Evolutionary conservation across 2,888 invertebrate genomes (phyloP), one percentile per base, ranked within the genome.

Genomic region (Dicyrtoma fusca): DNA sequence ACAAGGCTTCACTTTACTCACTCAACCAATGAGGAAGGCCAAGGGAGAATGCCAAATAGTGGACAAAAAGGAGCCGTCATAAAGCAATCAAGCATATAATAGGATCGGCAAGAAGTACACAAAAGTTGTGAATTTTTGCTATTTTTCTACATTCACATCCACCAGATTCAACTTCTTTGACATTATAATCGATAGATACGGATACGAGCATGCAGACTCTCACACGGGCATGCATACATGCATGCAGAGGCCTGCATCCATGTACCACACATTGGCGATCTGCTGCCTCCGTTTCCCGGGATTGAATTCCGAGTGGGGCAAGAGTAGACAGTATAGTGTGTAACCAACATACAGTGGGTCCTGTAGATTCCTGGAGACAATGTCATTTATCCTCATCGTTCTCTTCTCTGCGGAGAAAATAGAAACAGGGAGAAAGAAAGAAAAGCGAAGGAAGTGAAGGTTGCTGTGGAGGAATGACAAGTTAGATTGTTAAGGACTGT

Each of bases 81-180:
- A 65, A 65, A 65, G 49, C 51, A 65, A 65, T 65, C 65, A 65
- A 51, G 65, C 65, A 65, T 65, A 65, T 65, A 65, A 65, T 65
- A 23, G 49, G 51, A 65, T 65, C 26, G 65, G 65, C 26, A 65
- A 65, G 25, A 26, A 26, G 51, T 26, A 65, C 55, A 19, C 23
- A 49, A 49, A 49, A n/a, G n/a, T 19, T 49, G 34, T 34, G 34
- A 34, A 34, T 34, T 34, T 34, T 34, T 5, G 34, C 34, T 34
- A 34, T 34, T 34, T 34, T 34, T 34, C 34, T 34, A 34, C 4
- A 34, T 19, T 49, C 49, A 49, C 49, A 49, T 19, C n/a, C 49
- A 49, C 49, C 13, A 42, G 44, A 61, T n/a, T 61, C 61, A 14
- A 1, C 11, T 34, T 8, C 34, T 34, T 8, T 34, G 42, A 61